Percentiles rank a stretch among this genome's conserved stretches.
These are phyloP conservation scores for Himalopsyche phryganea DNA, from an alignment of 1,140 invertebrate genomes.

Conservation along the genomic window DNA sequence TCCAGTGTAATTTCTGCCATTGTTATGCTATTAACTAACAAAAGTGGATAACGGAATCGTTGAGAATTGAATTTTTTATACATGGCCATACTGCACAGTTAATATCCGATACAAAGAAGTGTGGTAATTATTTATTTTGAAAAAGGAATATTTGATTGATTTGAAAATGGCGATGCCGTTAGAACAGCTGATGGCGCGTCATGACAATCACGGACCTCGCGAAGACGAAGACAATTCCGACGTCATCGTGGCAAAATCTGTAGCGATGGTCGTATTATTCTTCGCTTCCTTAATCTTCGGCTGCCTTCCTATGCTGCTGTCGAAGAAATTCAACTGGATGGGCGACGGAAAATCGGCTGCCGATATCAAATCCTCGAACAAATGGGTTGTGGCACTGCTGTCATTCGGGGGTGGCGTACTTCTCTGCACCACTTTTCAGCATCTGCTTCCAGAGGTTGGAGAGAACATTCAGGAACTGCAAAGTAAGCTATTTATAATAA, in stretches of 20 bases:
- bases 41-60: too few species aligned
- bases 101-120: too few species aligned
- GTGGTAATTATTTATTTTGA: too few species aligned
- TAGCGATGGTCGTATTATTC: constrained; percentile 71
- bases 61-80: too few species aligned
- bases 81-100: too few species aligned
- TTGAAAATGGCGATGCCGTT: neutral
- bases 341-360: constrained; percentile 36
- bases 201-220: neutral
- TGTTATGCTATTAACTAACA: too few species aligned
- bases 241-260: constrained; percentile 62
- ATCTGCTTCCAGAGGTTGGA: constrained; percentile 84
- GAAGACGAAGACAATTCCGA: constrained; percentile 40
- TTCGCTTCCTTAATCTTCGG: constrained; percentile 68
- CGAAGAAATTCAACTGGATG: constrained; percentile 61
- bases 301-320: constrained; percentile 63
- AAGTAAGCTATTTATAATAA: too few species aligned
- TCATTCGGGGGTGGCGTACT: constrained; percentile 90
- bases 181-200: constrained; percentile 2
- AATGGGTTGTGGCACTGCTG: constrained; percentile 54
- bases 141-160: too few species aligned
- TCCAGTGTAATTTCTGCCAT: too few species aligned
- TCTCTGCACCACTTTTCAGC: constrained; percentile 84
- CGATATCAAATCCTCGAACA: constrained; percentile 48
- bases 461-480: constrained; percentile 62